Conservation (phyloP, 2,113 vertebrate species). For the Nesogale talazaci region DNA sequence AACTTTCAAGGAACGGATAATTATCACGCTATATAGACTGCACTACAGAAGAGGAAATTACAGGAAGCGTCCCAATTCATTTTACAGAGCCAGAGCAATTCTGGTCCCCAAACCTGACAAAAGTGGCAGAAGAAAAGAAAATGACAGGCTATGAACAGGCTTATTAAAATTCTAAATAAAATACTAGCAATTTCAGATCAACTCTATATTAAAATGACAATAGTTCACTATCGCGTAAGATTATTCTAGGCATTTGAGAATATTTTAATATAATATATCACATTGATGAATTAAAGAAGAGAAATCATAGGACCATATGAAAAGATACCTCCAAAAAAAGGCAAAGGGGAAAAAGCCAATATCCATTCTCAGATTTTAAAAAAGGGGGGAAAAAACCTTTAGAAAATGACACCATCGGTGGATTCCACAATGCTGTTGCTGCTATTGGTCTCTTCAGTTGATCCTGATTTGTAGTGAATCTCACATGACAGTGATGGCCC, state of each 20-base stretch:
- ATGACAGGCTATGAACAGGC: conserved; percentile 19
- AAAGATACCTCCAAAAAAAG: conserved; percentile 25
- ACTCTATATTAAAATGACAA: conserved; percentile 23
- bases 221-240: conserved; percentile 37
- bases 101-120: background rate
- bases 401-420: background rate
- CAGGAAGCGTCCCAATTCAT: background rate
- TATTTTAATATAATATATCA: conserved; percentile 27
- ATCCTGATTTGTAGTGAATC: background rate
- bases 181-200: conserved; percentile 38
- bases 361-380: background rate
- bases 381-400: background rate
- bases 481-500: background rate
- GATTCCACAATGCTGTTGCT: background rate
- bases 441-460: background rate
- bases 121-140: conserved; percentile 11
- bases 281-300: background rate
- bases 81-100: background rate
- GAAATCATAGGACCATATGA: background rate
- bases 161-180: conserved; percentile 56
- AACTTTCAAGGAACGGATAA: background rate
- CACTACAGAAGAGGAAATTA: background rate
- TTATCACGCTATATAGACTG: background rate
- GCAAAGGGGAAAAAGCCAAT: background rate
- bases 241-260: background rate